Evolutionary conservation across 2,113 vertebrate genomes (phyloP), one percentile per base, ranked within the genome.

Genomic region (Nipponia nippon): DNA sequence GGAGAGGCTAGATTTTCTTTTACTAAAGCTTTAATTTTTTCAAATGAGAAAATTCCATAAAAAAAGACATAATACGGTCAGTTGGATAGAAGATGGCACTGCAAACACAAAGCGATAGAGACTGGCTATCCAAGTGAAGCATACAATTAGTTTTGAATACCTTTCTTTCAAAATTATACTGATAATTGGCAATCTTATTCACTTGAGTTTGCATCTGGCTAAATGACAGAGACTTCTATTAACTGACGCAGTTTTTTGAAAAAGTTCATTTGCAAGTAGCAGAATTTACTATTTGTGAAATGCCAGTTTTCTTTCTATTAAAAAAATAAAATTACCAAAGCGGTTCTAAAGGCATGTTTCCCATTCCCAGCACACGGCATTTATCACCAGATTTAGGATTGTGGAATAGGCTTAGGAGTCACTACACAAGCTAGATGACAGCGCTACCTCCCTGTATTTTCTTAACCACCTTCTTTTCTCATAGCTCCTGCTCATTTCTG

Each of bases 161-260:
- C 34, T 95, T 86, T 75, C 95, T 94, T 94, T 96, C 82, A 96
- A 94, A 96, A 94, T 83, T 77, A 42, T 85, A 83, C 94, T 58
- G 76, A 77, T 95, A 96, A 95, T 83, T 97, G 96, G 93, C 93
- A 94, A 47, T 76, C 91, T 97, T 94, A 90, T 90, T 95, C 97
- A 89, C 94, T 94, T 97, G 97, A 97, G 71, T 92, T 91, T 96
- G 95, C 97, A 96, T 95, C 83, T 73, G 96, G 95, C 96, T 93
- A 91, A 91, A 92, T 95, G 91, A 85, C 87, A 97, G 62, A 93
- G 78, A 94, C 82, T 97, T 97, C 89, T 85, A 95, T 86, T 96
- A 90, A 97, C 89, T 75, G 84, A 95, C 88, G 70, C 75, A 90
- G 30, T 46, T 83, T 77, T 91, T 66, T 76, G 34, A 10, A 25